These are phyloP conservation scores for Drosophila nannoptera DNA, from an alignment of 1,140 invertebrate species.

Conservation along the genomic window DNA sequence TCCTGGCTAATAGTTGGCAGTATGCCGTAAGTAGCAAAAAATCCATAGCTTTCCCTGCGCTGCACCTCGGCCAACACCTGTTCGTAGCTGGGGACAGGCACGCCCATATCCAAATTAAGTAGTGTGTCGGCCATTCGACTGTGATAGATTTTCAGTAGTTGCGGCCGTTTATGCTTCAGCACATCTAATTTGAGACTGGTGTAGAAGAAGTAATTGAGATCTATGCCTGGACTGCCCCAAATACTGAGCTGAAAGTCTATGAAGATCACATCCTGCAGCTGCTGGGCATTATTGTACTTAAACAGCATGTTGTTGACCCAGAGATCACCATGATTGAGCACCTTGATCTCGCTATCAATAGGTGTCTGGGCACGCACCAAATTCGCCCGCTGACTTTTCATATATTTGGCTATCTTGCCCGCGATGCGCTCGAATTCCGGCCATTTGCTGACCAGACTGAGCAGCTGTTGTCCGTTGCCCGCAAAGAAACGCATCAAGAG, in stretches of 20 bases:
- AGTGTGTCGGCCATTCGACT: constrained; percentile 67
- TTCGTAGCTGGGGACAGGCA: constrained; percentile 72
- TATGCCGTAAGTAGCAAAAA: constrained; percentile 70
- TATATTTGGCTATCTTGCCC: constrained; percentile 68
- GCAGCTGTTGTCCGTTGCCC: constrained; percentile 54
- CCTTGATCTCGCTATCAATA: constrained; percentile 66
- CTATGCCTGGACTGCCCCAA: constrained; percentile 72
- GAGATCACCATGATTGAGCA: constrained; percentile 84
- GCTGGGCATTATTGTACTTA: constrained; percentile 76
- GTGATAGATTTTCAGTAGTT: constrained; percentile 74
- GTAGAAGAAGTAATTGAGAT: constrained; percentile 77
- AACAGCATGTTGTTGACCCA: constrained; percentile 86
- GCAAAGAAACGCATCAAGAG: constrained; percentile 65
- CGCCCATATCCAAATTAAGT: constrained; percentile 45
- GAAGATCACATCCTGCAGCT: constrained; percentile 52
- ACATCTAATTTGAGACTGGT: constrained; percentile 68
- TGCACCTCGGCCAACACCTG: constrained; percentile 69
- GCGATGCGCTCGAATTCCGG: constrained; percentile 78
- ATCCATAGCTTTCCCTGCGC: constrained; percentile 67
- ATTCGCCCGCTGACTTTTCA: constrained; percentile 35
- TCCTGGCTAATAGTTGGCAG: constrained; percentile 67
- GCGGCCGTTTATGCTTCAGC: constrained; percentile 65
- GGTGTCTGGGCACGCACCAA: constrained; percentile 53
- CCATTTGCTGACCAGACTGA: constrained; percentile 70
- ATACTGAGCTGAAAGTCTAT: constrained; percentile 70